Conservation (phyloP, 1,140 invertebrate species). For the Cydia pomonella region DNA sequence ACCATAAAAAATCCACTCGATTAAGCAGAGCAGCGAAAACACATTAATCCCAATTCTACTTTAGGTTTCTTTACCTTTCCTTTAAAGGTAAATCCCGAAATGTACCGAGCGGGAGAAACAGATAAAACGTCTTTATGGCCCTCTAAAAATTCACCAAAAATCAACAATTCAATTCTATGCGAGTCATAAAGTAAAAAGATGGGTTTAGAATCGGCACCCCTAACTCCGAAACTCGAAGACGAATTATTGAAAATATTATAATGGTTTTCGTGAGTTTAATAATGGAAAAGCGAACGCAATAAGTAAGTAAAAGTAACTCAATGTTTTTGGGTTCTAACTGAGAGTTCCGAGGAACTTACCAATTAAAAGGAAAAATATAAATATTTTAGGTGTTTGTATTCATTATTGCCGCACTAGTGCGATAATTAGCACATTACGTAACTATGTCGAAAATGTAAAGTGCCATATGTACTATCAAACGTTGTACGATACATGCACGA, state of each 20-base stretch:
- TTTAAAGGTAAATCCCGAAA: conserved; percentile 35
- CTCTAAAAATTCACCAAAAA: conserved; percentile 62
- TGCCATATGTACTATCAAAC: too few species aligned
- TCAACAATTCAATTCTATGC: conserved; percentile 64
- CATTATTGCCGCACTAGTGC: too few species aligned
- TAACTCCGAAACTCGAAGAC: conserved; percentile 42
- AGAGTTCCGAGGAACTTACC: too few species aligned
- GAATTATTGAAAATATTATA: background rate
- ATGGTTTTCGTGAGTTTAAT: background rate
- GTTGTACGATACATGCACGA: too few species aligned
- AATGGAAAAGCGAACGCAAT: too few species aligned
- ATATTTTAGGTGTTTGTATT: too few species aligned
- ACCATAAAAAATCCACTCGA: conserved; percentile 31
- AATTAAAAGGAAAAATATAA: too few species aligned
- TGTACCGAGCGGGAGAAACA: conserved; percentile 39
- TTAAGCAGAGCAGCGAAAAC: conserved; percentile 29
- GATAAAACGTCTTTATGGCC: conserved; percentile 58
- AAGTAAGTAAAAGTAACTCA: too few species aligned
- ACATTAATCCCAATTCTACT: conserved; percentile 31
- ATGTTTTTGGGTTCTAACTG: too few species aligned
- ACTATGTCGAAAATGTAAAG: too few species aligned
- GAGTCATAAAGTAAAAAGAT: conserved; percentile 60
- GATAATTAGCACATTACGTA: too few species aligned
- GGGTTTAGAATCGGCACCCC: conserved; percentile 46
- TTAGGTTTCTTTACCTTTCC: conserved; percentile 28